phyloP scores from a whole-genome alignment of 1,140 invertebrate species.

The Caerostris extrusa region DNA sequence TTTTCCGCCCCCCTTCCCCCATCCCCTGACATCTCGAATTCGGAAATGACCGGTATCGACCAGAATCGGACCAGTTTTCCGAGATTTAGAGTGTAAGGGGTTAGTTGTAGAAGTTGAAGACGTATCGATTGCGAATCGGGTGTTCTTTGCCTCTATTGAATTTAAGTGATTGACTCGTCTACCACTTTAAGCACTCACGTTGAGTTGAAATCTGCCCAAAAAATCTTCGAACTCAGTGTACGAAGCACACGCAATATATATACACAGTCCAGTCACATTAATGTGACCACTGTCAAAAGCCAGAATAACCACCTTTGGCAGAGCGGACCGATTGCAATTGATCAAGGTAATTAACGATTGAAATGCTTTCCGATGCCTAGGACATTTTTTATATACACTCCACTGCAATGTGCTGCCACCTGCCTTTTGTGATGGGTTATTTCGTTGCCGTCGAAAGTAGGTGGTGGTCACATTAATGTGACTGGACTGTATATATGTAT shows the following conservation, averaged over 20 bases:
- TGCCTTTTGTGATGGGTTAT: too few relatives aligned
- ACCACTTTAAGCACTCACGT: background rate
- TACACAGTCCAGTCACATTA: too few relatives aligned
- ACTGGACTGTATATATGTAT: too few relatives aligned
- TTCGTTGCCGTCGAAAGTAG: too few relatives aligned
- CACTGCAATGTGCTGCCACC: too few relatives aligned
- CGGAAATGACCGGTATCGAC: slow-evolving; percentile 44
- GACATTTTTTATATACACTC: too few relatives aligned
- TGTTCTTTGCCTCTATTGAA: background rate
- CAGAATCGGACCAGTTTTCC: background rate
- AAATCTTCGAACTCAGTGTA: background rate
- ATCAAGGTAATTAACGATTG: too few relatives aligned
- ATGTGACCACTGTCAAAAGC: too few relatives aligned
- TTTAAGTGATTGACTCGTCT: background rate
- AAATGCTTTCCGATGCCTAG: too few relatives aligned
- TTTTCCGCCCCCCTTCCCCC: background rate
- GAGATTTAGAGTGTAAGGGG: slow-evolving; percentile 20
- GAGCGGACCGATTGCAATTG: too few relatives aligned
- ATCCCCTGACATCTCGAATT: background rate
- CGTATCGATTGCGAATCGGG: background rate
- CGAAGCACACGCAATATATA: background rate
- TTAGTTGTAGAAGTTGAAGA: background rate
- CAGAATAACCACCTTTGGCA: too few relatives aligned
- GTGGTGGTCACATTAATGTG: too few relatives aligned
- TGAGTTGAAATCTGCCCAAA: background rate